These are phyloP conservation scores for Aphelenchoides fujianensis DNA, from an alignment of 1,140 invertebrate genomes.

Conservation along the genomic window DNA sequence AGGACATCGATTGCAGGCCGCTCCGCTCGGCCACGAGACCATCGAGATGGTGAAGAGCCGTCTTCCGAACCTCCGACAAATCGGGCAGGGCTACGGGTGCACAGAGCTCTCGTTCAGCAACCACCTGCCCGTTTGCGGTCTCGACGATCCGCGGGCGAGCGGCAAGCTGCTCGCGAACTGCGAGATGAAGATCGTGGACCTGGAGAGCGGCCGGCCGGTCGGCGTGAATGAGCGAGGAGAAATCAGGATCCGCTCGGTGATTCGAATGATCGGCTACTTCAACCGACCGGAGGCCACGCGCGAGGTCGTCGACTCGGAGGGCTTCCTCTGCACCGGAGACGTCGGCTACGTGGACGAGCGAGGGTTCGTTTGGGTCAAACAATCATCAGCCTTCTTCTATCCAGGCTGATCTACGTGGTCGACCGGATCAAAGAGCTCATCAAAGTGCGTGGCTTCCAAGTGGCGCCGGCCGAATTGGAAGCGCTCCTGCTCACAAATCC, in stretches of 20 bases:
- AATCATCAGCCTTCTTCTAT: not conserved
- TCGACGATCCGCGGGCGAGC: not conserved
- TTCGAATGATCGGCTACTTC: constrained; percentile 51
- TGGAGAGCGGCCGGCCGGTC: constrained; percentile 27
- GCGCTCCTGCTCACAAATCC: constrained; percentile 73
- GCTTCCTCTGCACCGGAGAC: constrained; percentile 76
- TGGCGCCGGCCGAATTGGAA: constrained; percentile 82
- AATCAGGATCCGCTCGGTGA: constrained; percentile 41
- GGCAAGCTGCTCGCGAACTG: constrained; percentile 21
- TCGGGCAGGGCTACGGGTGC: constrained; percentile 28
- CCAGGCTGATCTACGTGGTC: constrained; percentile 68
- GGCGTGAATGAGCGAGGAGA: constrained; percentile 35
- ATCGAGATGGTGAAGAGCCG: constrained; percentile 20
- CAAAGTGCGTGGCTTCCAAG: constrained; percentile 79
- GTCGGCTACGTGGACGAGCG: constrained; percentile 74
- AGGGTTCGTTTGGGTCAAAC: constrained; percentile 59
- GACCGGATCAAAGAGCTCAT: constrained; percentile 84
- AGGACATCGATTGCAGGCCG: not conserved
- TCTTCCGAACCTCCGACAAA: constrained; percentile 21
- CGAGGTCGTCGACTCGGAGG: constrained; percentile 71
- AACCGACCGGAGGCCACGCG: constrained; percentile 47
- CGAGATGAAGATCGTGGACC: constrained; percentile 40
- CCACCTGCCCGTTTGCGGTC: constrained; percentile 17
- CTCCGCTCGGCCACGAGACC: constrained; percentile 17
- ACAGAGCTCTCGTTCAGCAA: constrained; percentile 22